Evolutionary conservation across 2,113 vertebrate species (phyloP).

Genomic region (Bubo bubo): DNA sequence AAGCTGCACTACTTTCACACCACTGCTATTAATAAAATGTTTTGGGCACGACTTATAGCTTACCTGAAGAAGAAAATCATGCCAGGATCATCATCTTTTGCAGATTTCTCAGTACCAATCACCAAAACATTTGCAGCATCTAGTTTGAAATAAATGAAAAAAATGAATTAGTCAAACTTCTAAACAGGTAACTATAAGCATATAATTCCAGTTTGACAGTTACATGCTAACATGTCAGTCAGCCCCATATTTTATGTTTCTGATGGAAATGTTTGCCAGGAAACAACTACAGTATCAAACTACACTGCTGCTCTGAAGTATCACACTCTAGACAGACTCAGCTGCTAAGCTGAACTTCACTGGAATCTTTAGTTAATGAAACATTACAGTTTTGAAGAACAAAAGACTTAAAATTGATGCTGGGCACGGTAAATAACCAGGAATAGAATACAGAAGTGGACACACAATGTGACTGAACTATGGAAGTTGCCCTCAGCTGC

Average conservation of each 20-base stretch:
- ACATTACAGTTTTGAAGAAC: not conserved
- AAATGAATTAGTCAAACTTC: not conserved
- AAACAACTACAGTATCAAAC: not conserved
- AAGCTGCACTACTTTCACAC: not conserved
- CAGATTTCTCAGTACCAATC: conserved; percentile 81
- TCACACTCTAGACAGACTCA: not conserved
- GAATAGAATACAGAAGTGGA: not conserved
- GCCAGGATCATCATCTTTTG: conserved; percentile 85
- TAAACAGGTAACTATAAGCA: not conserved
- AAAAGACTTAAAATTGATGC: not conserved
- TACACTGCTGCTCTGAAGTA: not conserved
- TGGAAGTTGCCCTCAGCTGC: not conserved
- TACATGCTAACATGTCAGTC: not conserved
- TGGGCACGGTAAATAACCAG: not conserved
- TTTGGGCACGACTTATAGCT: not conserved
- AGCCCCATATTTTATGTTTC: not conserved
- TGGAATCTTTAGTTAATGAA: not conserved
- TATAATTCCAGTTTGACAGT: not conserved
- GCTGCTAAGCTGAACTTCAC: not conserved
- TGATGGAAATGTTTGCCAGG: not conserved
- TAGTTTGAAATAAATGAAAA: conserved; percentile 67
- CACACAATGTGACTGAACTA: not conserved
- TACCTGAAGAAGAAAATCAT: conserved; percentile 95
- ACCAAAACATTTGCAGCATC: conserved; percentile 94
- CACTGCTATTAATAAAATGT: not conserved